Conservation (phyloP, 2,113 vertebrate genomes). For the Oncorhynchus nerka region DNA sequence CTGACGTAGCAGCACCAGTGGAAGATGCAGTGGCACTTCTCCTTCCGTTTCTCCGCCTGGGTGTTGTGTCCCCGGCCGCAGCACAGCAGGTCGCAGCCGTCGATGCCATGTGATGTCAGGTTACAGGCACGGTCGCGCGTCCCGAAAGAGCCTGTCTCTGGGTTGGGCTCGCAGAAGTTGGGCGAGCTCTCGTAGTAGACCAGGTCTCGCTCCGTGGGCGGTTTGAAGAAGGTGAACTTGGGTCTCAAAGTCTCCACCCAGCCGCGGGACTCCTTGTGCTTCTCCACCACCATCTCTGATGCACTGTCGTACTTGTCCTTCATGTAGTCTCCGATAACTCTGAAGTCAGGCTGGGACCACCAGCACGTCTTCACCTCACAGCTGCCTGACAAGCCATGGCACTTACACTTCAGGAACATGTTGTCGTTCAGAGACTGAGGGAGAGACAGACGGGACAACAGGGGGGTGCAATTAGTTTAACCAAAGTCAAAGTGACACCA, state of each 20-base stretch:
- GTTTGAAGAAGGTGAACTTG: constrained; percentile 98
- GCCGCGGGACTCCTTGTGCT: constrained; percentile 92
- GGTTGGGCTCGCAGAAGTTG: constrained; percentile 97
- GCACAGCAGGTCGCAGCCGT: constrained; percentile 95
- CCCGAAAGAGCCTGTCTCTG: constrained; percentile 95
- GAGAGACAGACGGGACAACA: not conserved
- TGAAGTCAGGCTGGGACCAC: constrained; percentile 97
- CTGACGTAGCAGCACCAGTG: constrained; percentile 99
- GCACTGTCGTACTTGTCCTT: constrained; percentile 99
- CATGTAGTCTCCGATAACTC: constrained; percentile 93
- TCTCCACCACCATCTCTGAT: constrained; percentile 98
- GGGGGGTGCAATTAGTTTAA: not conserved
- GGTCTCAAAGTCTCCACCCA: constrained; percentile 97
- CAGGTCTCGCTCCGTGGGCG: constrained; percentile 90
- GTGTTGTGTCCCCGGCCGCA: constrained; percentile 97
- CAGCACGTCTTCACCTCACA: constrained; percentile 99
- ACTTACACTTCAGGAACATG: constrained; percentile 98
- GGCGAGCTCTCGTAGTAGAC: constrained; percentile 97
- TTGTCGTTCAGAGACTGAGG: constrained; percentile 91
- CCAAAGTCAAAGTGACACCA: no score
- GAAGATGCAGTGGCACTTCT: constrained; percentile 98
- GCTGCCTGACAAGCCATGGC: constrained; percentile 95
- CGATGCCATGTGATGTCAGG: constrained; percentile 94
- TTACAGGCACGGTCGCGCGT: constrained; percentile 94
- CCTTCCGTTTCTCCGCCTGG: constrained; percentile 93